Evolutionary conservation across 1,140 invertebrate species (phyloP).

Genomic region (Leptonema lineaticorne): DNA sequence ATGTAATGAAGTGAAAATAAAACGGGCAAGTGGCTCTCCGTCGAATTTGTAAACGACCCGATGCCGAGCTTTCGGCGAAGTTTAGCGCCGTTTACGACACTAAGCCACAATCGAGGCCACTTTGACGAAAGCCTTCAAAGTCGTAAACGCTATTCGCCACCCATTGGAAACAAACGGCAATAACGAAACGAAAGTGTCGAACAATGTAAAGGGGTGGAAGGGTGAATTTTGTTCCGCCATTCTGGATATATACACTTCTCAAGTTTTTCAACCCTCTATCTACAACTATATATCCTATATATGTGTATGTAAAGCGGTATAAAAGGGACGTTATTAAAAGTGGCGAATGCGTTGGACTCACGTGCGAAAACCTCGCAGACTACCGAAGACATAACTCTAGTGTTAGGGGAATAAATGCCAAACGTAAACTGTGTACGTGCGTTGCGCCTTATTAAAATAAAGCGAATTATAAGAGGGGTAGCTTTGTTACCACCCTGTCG

Average conservation of each 20-base stretch:
- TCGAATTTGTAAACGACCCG: no score
- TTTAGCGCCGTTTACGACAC: not conserved
- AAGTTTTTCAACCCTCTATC: no score
- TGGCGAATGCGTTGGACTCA: not conserved
- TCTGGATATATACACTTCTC: no score
- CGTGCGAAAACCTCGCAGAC: not conserved
- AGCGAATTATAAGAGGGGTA: conserved; percentile 21
- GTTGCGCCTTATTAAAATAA: conserved; percentile 30
- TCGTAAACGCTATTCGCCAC: not conserved
- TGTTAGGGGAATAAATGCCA: conserved; percentile 26
- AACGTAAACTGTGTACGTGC: conserved; percentile 32
- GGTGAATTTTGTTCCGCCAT: no score
- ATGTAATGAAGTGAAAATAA: no score
- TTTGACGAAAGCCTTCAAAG: not conserved
- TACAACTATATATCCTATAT: no score
- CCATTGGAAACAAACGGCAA: not conserved
- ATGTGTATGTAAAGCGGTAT: no score
- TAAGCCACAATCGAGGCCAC: not conserved
- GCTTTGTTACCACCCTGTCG: no score
- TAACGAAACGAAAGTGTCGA: no score
- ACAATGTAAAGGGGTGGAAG: not conserved
- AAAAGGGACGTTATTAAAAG: not conserved
- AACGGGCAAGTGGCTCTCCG: no score
- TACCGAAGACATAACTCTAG: conserved; percentile 13
- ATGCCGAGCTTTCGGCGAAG: not conserved